Evolutionary conservation across 2,113 vertebrate genomes (phyloP), one percentile per base, ranked within the genome.

Genomic region (Coptodon bakossiorum): DNA sequence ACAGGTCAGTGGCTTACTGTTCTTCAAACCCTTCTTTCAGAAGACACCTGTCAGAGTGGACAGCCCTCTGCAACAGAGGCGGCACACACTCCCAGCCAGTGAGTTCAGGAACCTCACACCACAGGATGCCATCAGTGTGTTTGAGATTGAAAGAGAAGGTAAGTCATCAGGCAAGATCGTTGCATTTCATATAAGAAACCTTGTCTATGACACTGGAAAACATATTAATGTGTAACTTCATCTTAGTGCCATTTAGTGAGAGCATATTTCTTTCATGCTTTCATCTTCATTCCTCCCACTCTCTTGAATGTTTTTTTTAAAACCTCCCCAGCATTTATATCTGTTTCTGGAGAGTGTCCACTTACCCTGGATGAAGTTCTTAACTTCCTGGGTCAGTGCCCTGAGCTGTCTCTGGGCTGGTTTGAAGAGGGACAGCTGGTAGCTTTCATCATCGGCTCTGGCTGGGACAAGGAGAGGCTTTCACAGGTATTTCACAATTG

Each of bases 91-190:
- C 1, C 96, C 96, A 0, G 97, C 97, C 91, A 97, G 96, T 9
- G 97, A 97, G 92, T 97, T 97, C 93, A 93, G 96, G 57, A 97
- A 97, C 92, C 96, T 97, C 63, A 97, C 95, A 8, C 91, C 94
- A 5, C 95, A 96, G 91, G 96, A 97, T 4, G 96, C 97, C 91
- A 95, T 97, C 94, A 97, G 97, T 29, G 96, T 97, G 88, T 97
- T 97, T 19, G 96, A 97, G 90, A 97, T 97, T 3, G 96, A 97
- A 84, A 93, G 95, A 90, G 97, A 97, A 95, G 97, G 96, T 94
- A 89, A 81, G 92, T 80, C 22, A 82, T 9, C 6, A 2, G 10
- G 9, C 54, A 43, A 79, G 4, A 79, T 59, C 2, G 17, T 56
- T 3, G 14, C 38, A 9, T 56, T 53, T 79, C 16, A 34, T 34